phyloP scores from a whole-genome alignment of 2,888 invertebrate species.

The Melitaea athalia region DNA sequence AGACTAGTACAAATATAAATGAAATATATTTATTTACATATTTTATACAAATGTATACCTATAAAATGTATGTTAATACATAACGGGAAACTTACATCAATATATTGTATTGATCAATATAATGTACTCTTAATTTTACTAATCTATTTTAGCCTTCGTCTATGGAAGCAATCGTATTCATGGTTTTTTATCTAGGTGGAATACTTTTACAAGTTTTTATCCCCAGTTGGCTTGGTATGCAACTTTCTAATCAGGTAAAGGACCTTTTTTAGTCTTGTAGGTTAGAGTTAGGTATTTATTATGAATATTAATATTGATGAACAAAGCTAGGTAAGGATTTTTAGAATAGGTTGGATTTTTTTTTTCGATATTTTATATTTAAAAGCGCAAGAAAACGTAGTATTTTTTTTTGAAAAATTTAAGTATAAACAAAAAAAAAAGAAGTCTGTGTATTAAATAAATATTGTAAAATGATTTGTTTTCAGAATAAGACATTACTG shows the following conservation, averaged over 20 bases:
- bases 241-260: slow-evolving; percentile 54
- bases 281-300: background rate
- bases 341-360: too few relatives aligned
- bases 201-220: slow-evolving; percentile 59
- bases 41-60: too few relatives aligned
- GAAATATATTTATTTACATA: too few relatives aligned
- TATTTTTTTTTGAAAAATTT: background rate
- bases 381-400: too few relatives aligned
- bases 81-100: too few relatives aligned
- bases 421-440: background rate
- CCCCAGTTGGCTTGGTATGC: slow-evolving; percentile 59
- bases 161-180: slow-evolving; percentile 48
- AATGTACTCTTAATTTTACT: slow-evolving; percentile 2
- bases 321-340: too few relatives aligned
- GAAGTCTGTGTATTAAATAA: background rate
- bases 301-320: too few relatives aligned
- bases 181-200: slow-evolving; percentile 51
- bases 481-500: slow-evolving; percentile 1
- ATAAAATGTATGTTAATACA: too few relatives aligned
- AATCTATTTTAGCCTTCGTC: slow-evolving; percentile 52
- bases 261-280: background rate
- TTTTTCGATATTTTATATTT: too few relatives aligned
- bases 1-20: too few relatives aligned
- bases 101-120: too few relatives aligned
- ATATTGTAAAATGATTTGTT: background rate